Evolutionary conservation across 2,113 vertebrate species (phyloP).

Genomic region (Tetraodon nigroviridis): DNA sequence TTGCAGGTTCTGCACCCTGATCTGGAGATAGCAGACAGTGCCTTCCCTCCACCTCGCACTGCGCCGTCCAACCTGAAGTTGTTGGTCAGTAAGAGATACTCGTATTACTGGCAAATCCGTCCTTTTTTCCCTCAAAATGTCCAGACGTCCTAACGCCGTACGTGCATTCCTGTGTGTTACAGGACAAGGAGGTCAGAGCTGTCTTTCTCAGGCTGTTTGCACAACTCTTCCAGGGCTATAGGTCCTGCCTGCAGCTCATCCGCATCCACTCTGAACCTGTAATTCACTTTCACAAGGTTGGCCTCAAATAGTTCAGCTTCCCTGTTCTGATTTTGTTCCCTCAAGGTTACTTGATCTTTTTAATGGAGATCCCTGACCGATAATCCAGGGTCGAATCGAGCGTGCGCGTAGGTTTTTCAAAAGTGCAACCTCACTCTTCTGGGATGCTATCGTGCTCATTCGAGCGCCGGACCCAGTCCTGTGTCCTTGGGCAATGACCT

Average conservation of each 20-base stretch:
- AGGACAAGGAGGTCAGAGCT: constrained; percentile 97
- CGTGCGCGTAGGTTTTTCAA: constrained; percentile 28
- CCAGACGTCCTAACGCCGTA: too few species aligned
- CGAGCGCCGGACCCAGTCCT: constrained; percentile 40
- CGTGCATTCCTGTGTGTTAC: constrained; percentile 35
- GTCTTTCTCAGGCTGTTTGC: constrained; percentile 97
- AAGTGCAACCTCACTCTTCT: constrained; percentile 32
- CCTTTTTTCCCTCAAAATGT: not conserved
- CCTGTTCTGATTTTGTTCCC: not conserved
- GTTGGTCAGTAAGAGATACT: constrained; percentile 80
- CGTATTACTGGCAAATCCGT: constrained; percentile 1
- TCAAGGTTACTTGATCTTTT: constrained; percentile 17
- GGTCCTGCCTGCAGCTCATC: constrained; percentile 96
- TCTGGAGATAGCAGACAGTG: constrained; percentile 95
- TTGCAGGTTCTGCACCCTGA: constrained; percentile 93
- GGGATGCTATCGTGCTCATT: constrained; percentile 50
- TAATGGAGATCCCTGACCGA: constrained; percentile 30
- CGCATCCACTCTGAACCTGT: constrained; percentile 96
- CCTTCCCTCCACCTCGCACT: constrained; percentile 90
- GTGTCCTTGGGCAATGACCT: constrained; percentile 47
- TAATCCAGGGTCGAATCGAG: constrained; percentile 38
- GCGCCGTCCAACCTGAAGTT: constrained; percentile 90
- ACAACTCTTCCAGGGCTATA: constrained; percentile 97
- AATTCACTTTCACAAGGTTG: constrained; percentile 99
- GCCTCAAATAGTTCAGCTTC: constrained; percentile 59